These are phyloP conservation scores for Harlomillsia oculata DNA, from an alignment of 1,140 invertebrate species.

Conservation along the genomic window DNA sequence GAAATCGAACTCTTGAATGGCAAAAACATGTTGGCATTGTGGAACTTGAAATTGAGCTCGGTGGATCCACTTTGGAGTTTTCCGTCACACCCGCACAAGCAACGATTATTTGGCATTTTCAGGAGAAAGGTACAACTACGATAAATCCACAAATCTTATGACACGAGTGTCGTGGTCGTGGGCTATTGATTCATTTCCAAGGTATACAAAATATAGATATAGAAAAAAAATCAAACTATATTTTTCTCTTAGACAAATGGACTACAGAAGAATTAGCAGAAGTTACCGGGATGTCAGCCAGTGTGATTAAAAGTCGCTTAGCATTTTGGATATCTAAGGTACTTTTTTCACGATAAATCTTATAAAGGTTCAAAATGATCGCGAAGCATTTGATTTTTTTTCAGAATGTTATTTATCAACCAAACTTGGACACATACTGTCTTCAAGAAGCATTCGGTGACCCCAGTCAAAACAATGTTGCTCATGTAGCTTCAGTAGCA, in stretches of 20 bases:
- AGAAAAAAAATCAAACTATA: constrained; percentile 3
- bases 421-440: constrained; percentile 6
- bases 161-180: no score
- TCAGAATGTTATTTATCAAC: constrained; percentile 22
- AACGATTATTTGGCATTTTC: constrained; percentile 88
- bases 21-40: constrained; percentile 86
- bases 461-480: neutral
- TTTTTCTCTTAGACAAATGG: constrained; percentile 11
- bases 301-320: neutral
- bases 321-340: constrained; percentile 21
- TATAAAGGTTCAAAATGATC: neutral
- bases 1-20: constrained; percentile 87
- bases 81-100: constrained; percentile 87
- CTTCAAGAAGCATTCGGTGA: constrained; percentile 12
- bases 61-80: constrained; percentile 64
- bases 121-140: constrained; percentile 78
- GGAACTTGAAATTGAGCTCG: constrained; percentile 82
- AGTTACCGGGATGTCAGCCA: constrained; percentile 1
- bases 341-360: neutral
- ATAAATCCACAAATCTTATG: constrained; percentile 22
- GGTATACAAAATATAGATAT: no score
- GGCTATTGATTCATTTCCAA: no score
- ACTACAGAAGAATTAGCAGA: constrained; percentile 2
- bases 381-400: neutral
- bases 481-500: constrained; percentile 24